These are phyloP conservation scores for Harpalus rufipes DNA, from an alignment of 2,888 invertebrate genomes.

Conservation along the genomic window DNA sequence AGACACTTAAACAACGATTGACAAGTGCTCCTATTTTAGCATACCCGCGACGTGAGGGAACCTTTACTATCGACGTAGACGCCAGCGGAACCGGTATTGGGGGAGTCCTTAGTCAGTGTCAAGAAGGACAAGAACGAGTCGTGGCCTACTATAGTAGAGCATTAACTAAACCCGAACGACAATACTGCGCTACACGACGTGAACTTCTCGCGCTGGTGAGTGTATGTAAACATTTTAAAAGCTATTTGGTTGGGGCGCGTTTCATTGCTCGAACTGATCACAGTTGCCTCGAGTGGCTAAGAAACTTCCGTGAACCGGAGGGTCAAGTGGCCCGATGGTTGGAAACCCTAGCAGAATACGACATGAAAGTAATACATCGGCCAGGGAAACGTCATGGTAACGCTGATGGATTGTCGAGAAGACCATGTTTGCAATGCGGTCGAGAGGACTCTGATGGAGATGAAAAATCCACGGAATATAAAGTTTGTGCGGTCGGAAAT, in stretches of 20 bases:
- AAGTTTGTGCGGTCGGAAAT: too few species aligned
- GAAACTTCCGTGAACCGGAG: constrained; percentile 69
- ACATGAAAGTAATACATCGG: constrained; percentile 69
- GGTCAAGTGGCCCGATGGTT: constrained; percentile 62
- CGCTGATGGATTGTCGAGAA: constrained; percentile 70
- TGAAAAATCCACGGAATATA: too few species aligned
- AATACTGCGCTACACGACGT: constrained; percentile 68
- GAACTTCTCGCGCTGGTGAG: constrained; percentile 69
- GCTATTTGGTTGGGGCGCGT: constrained; percentile 69
- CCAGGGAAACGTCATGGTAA: constrained; percentile 68
- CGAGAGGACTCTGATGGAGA: too few species aligned
- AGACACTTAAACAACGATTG: background rate
- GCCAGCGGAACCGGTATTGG: background rate
- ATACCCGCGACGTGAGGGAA: background rate
- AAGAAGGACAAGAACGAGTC: constrained; percentile 67
- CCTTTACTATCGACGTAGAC: too few species aligned
- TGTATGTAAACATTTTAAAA: constrained; percentile 68
- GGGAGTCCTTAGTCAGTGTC: constrained; percentile 3
- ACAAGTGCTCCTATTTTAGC: background rate
- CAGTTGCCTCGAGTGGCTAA: too few species aligned
- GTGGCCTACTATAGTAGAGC: constrained; percentile 68
- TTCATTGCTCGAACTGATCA: too few species aligned
- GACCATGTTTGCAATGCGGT: constrained; percentile 68
- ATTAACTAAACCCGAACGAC: constrained; percentile 54
- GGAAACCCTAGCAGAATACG: constrained; percentile 62